Conservation (phyloP, 2,113 vertebrate genomes). For the Tragelaphus imberbis region DNA sequence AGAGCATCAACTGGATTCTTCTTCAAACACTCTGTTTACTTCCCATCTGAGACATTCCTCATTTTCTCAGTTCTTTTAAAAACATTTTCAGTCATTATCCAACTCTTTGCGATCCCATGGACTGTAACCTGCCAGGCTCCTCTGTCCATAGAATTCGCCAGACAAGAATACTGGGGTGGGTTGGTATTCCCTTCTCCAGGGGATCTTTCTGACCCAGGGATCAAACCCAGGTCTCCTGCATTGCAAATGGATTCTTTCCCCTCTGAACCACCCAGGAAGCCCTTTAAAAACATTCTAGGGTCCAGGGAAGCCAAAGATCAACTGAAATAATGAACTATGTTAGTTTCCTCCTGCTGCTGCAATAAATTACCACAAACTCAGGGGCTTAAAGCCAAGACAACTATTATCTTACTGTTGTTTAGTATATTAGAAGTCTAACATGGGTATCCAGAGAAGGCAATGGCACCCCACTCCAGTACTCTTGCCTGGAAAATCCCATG, state of each 20-base stretch:
- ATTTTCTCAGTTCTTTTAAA: background rate
- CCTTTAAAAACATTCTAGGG: background rate
- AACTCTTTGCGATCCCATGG: fast-evolving
- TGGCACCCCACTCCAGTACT: too few species aligned
- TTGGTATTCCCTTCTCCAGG: background rate
- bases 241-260: background rate
- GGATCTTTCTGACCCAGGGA: background rate
- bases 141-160: background rate
- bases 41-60: background rate
- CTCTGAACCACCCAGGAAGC: background rate
- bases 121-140: background rate
- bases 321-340: too few species aligned
- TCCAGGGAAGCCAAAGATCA: too few species aligned
- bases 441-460: too few species aligned
- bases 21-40: background rate
- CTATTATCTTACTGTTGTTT: background rate
- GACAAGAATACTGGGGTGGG: background rate
- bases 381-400: background rate
- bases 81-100: background rate
- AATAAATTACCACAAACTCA: background rate
- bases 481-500: too few species aligned
- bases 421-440: background rate
- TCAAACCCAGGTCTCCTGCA: background rate
- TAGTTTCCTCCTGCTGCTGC: background rate
- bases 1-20: background rate